Evolutionary conservation across 2,888 invertebrate species (phyloP).

Genomic region (Teleogryllus oceanicus): DNA sequence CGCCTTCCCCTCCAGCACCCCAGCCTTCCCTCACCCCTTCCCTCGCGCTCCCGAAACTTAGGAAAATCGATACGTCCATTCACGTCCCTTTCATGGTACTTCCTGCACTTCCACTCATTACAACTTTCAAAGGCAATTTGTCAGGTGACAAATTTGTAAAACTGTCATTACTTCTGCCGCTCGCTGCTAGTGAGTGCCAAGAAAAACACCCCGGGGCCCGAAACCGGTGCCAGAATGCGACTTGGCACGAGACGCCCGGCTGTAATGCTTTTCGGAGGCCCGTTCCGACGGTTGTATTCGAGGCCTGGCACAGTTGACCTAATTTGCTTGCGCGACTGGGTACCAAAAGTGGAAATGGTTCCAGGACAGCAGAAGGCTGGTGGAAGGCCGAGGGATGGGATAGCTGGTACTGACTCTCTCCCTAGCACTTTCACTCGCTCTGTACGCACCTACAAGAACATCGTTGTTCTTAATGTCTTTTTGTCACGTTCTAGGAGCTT

Average conservation of each 20-base stretch:
- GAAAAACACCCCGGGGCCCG: neutral
- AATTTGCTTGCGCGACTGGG: neutral
- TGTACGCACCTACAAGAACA: too few relatives aligned
- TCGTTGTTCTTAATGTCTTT: too few relatives aligned
- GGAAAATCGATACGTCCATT: neutral
- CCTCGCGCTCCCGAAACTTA: neutral
- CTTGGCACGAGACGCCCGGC: neutral
- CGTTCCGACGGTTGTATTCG: constrained; percentile 1
- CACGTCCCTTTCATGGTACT: neutral
- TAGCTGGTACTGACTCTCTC: too few relatives aligned
- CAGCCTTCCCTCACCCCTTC: too few relatives aligned
- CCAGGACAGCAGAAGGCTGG: too few relatives aligned
- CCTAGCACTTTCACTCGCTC: too few relatives aligned
- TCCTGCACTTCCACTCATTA: constrained; percentile 18
- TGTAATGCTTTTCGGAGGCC: neutral
- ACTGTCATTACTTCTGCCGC: constrained; percentile 9
- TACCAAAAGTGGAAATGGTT: neutral
- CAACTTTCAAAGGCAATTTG: constrained; percentile 9
- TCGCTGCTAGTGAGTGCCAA: neutral
- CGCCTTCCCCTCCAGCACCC: too few relatives aligned
- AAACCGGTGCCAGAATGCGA: constrained; percentile 9
- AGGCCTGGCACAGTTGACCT: neutral
- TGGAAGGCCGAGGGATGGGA: too few relatives aligned
- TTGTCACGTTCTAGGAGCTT: too few relatives aligned
- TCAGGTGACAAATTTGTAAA: constrained; percentile 18